Conservation (phyloP, 2,113 vertebrate species). For the Lagenorhynchus albirostris region DNA sequence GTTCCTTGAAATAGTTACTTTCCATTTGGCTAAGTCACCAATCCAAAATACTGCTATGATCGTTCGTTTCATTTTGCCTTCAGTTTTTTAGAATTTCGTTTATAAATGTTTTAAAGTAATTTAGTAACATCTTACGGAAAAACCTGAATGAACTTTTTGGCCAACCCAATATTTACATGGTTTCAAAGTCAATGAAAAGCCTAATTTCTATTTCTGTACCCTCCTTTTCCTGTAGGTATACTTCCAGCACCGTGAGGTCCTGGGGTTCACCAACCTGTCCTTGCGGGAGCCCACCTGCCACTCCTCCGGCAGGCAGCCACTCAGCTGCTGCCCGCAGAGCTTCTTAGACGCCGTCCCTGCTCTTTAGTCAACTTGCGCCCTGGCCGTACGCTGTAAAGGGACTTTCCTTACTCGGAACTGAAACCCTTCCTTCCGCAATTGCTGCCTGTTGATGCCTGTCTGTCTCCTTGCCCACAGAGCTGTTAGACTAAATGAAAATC, state of each 20-base stretch:
- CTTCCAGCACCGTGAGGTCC: not conserved
- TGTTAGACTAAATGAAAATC: not conserved
- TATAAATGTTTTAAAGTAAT: not conserved
- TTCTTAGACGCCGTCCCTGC: not conserved
- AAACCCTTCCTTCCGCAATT: not conserved
- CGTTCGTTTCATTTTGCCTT: not conserved
- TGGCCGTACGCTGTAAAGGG: rapidly evolving
- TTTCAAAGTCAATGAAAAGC: not conserved
- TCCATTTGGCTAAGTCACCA: not conserved
- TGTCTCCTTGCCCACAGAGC: not conserved
- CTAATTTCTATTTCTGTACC: not conserved
- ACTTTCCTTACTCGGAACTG: not conserved
- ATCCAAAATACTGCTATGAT: not conserved
- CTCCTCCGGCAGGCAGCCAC: not conserved
- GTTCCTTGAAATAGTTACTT: not conserved
- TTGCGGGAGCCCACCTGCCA: rapidly evolving
- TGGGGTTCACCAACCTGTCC: not conserved
- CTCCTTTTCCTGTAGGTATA: too few species aligned
- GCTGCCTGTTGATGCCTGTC: too few species aligned
- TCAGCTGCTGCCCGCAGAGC: not conserved
- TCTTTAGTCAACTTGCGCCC: not conserved
- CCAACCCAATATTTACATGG: too few species aligned
- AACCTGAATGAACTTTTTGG: too few species aligned
- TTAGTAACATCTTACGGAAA: too few species aligned
- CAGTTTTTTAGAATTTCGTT: not conserved